Evolutionary conservation across 2,113 vertebrate species (phyloP), one percentile per base, ranked within the genome.

Genomic region (Corythaeola cristata): DNA sequence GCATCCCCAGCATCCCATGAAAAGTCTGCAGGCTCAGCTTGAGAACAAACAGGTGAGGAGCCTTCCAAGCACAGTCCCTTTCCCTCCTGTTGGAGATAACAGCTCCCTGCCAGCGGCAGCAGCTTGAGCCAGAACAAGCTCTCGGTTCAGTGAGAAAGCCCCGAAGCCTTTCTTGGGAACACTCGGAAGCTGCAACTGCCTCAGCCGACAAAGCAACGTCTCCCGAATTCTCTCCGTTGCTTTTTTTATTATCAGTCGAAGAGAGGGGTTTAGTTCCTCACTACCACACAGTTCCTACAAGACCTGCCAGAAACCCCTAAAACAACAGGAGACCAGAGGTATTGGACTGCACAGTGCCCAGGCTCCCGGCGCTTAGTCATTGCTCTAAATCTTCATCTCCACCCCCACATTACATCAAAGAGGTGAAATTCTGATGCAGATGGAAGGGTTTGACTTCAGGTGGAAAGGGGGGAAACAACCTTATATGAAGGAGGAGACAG

Each of bases 321-420:
- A 37, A 12, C 50, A 39, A 4, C 67, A 68, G 58, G 81, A 72
- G 89, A 89, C 24, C 55, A n/a, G 67, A 28, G 12, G 16, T 3
- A 74, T 79, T 5, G 60, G 86, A 26, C 37, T 7, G 93, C 76
- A 56, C 45, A 26, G 77, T 6, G 44, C 62, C 33, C 1, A 52
- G 75, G 75, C 79, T 71, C 30, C 91, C 69, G 1, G 24, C 76
- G 89, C 96, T 96, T 91, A 97, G 94, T 96, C 96, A 91, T 1
- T 18, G 85, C 96, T 82, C 55, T 53, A 62, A 69, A 78, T 37
- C 91, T 78, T 24, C 1, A 83, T 93, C 95, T 85, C 96, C 94
- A 86, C 96, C 92, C 92, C 93, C 96, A 69, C 85, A 52, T 44
- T 56, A 88, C 91, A 90, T 58, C 75, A 73, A 75, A 91, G 81